These are phyloP conservation scores for Papilio protenor DNA, from an alignment of 2,888 invertebrate species.

Conservation along the genomic window DNA sequence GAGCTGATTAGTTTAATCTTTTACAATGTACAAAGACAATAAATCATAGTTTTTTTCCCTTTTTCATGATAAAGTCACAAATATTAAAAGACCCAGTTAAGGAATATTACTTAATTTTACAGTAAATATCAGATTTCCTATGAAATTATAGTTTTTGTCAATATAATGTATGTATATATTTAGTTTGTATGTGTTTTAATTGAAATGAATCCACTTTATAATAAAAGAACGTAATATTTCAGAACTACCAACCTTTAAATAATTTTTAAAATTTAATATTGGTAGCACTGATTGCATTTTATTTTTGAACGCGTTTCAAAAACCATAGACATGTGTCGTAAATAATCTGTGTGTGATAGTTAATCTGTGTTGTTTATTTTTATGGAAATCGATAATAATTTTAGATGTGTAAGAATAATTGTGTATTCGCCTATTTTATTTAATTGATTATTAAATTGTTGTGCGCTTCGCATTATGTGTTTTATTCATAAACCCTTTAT, in stretches of 20 bases:
- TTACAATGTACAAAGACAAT: slow-evolving; percentile 38
- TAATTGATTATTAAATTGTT: slow-evolving; percentile 47
- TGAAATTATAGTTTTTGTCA: neutral
- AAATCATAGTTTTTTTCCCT: neutral
- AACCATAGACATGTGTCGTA: neutral
- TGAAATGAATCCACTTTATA: neutral
- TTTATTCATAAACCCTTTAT: slow-evolving; percentile 19
- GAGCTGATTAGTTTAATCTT: slow-evolving; percentile 27
- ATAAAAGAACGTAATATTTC: neutral
- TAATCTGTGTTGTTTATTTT: slow-evolving; percentile 24
- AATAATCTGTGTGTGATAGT: slow-evolving; percentile 4
- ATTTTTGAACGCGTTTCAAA: neutral
- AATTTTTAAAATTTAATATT: neutral
- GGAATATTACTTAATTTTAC: neutral
- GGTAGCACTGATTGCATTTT: neutral
- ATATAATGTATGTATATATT: neutral
- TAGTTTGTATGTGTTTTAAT: too few relatives aligned
- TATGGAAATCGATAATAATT: slow-evolving; percentile 45
- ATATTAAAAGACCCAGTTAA: neutral
- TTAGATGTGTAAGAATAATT: slow-evolving; percentile 44
- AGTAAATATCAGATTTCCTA: neutral
- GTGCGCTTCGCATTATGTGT: slow-evolving; percentile 41
- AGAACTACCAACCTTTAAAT: neutral
- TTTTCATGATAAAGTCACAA: neutral
- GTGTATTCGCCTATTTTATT: slow-evolving; percentile 47